Conservation (phyloP, 2,888 invertebrate species). For the Cerastis leucographa region DNA sequence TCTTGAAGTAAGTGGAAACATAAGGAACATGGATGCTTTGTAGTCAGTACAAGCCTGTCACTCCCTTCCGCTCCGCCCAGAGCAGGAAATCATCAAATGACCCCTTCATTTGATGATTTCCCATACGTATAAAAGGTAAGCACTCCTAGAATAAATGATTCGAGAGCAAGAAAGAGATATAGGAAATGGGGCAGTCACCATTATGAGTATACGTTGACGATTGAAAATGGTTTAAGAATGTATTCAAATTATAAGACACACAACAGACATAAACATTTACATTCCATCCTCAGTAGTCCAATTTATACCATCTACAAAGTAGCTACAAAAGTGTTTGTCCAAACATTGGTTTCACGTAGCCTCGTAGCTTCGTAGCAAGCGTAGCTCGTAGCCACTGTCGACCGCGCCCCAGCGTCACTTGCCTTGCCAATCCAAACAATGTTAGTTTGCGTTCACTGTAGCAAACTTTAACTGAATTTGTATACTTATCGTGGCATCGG, state of each 20-base stretch:
- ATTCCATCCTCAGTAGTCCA: not conserved
- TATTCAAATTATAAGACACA: not conserved
- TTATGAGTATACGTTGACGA: not conserved
- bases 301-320: constrained; percentile 12
- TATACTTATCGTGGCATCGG: constrained; percentile 38
- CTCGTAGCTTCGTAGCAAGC: constrained; percentile 12
- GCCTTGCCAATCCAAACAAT: constrained; percentile 56
- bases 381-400: constrained; percentile 3
- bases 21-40: too few relatives aligned
- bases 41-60: too few relatives aligned
- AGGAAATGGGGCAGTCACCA: not conserved
- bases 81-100: too few relatives aligned
- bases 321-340: constrained; percentile 32
- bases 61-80: too few relatives aligned
- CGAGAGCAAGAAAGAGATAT: not conserved
- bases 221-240: not conserved
- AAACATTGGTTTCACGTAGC: constrained; percentile 36
- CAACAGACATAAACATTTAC: constrained; percentile 6
- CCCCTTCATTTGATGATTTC: too few relatives aligned
- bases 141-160: too few relatives aligned
- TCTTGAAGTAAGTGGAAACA: not conserved
- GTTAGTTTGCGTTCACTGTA: constrained; percentile 29
- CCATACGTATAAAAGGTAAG: too few relatives aligned
- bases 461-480: constrained; percentile 49
- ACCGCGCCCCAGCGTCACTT: constrained; percentile 21